Evolutionary conservation across 2,888 invertebrate species (phyloP), one percentile per base, ranked within the genome.

Genomic region (Oasisia sp.): DNA sequence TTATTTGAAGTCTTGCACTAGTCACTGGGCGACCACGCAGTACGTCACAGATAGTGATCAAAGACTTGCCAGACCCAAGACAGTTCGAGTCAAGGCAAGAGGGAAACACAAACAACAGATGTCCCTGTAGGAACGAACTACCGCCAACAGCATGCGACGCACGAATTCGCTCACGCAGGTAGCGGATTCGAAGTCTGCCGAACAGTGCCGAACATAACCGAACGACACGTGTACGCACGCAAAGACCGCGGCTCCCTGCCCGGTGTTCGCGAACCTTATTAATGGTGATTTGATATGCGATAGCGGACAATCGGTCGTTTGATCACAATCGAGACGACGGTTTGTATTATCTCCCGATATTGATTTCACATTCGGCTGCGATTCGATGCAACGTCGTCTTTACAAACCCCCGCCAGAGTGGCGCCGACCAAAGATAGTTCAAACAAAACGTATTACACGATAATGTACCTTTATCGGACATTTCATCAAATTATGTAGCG

Each of bases 271-370:
- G 74, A 27, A 74, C n/a, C 74, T 74, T n/a, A 74, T 74, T 74
- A 74, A 74, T n/a, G 74, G 27, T 74, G 74, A 74, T 74, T 74
- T 74, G n/a, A 74, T 74, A 74, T 74, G 74, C 74, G 74, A 74
- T 74, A 74, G 74, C 74, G 74, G 74, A 74, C 74, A 74, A n/a
- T 74, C 27, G n/a, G 74, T 7, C 74, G 74, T 19, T 74, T 74
- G 74, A 74, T 74, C 74, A 74, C 74, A n/a, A 74, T 7, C 74
- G 74, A 7, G 74, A 74, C 74, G 74, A 74, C 74, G 74, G 74
- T 74, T 74, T n/a, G 74, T 74, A 74, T 74, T 74, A 74, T 74
- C 74, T 74, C 74, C 74, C 74, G 74, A 74, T 74, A 74, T 74
- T 74, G 74, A 74, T 74, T 74, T 74, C 74, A 1, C 74, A n/a